phyloP scores from a whole-genome alignment of 2,113 vertebrate species.

The Melierax canorus region DNA sequence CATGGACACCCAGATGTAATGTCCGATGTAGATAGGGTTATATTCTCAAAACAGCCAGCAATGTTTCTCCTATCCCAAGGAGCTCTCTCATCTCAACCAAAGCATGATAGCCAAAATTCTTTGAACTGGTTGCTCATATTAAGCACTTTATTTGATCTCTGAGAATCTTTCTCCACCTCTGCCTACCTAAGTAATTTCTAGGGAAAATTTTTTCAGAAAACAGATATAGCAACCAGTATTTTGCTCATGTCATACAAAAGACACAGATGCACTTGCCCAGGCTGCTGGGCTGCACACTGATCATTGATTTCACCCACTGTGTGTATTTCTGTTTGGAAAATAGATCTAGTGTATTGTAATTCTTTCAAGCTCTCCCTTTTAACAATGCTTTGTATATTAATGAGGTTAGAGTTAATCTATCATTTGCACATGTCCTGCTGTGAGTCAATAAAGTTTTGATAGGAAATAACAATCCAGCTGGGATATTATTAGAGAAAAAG shows the following conservation, averaged over 20 bases:
- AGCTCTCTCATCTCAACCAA: not conserved
- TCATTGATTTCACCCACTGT: not conserved
- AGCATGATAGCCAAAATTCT: not conserved
- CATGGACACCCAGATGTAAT: accelerated
- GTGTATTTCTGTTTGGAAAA: not conserved
- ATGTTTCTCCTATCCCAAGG: not conserved
- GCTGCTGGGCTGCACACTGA: not conserved
- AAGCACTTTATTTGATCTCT: not conserved
- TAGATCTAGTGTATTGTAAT: not conserved
- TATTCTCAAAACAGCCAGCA: not conserved
- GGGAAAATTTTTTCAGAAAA: not conserved
- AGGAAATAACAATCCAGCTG: conserved; percentile 22
- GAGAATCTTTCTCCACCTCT: not conserved
- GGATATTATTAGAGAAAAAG: conserved; percentile 11
- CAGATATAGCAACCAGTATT: not conserved
- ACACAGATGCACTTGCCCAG: not conserved
- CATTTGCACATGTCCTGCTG: conserved; percentile 35
- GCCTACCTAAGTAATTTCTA: not conserved
- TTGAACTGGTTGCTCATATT: not conserved
- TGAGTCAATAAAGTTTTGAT: conserved; percentile 36
- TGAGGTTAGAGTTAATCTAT: conserved; percentile 39
- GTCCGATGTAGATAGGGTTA: not conserved
- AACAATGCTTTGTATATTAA: conserved; percentile 35
- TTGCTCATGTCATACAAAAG: not conserved
- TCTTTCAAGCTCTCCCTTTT: not conserved